Evolutionary conservation across 1,140 invertebrate genomes (phyloP), one percentile per base, ranked within the genome.

Genomic region (Latrodectus geometricus): DNA sequence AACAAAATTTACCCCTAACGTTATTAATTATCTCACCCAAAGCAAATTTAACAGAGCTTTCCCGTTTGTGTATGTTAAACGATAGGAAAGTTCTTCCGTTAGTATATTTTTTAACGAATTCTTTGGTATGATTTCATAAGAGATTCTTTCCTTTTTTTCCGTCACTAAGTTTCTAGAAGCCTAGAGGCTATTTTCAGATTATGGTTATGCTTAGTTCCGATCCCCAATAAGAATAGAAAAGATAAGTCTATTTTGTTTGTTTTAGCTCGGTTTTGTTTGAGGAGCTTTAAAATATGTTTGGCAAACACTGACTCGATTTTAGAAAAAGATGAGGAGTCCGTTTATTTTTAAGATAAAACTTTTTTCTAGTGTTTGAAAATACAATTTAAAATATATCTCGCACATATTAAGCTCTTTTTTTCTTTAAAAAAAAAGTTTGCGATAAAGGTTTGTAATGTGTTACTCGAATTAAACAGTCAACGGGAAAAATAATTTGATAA

Each of bases 181-280:
- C 54, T 17, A 1, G 11, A 14, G 17, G 54, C 2, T 14, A 17
- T 61, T 61, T 61, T 17, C 17, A 61, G 54, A 61, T 61, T 61
- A 61, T 61, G 54, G 54, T 61, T 61, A 61, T 61, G 54, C 17
- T 61, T 17, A 11, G 54, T 61, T 61, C 54, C 54, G 11, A 61
- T 14, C 54, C 54, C 54, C 11, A 61, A 61, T 61, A 61, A 61
- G 54, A 61, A 61, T 61, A 17, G 54, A 17, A 61, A 61, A 61
- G 54, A 61, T 61, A 61, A 61, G 54, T 61, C 54, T 61, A 61
- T 61, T 61, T 61, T 61, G 54, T 61, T 61, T 61, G 54, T 61
- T 61, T 61, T 61, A 61, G 54, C 54, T 61, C 54, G 54, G 54
- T 61, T 61, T 61, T 61, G 54, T 61, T 61, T 61, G 54, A 61